Conservation (phyloP, 2,113 vertebrate genomes). For the Ornithorhynchus anatinus region DNA sequence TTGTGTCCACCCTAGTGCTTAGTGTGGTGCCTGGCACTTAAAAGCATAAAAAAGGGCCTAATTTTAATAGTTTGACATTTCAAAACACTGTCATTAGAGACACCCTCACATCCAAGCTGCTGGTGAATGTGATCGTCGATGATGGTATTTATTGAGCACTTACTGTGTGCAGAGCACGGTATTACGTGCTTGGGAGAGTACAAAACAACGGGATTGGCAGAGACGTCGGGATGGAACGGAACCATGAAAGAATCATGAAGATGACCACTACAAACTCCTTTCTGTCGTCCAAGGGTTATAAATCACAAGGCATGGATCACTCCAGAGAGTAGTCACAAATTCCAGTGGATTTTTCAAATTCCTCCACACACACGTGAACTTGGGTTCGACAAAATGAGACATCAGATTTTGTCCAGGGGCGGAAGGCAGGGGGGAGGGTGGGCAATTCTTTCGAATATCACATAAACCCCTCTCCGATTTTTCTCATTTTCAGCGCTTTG, state of each 20-base stretch:
- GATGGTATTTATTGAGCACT: too few relatives aligned
- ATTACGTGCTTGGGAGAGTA: too few relatives aligned
- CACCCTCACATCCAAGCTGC: slow-evolving; percentile 60
- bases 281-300: slow-evolving; percentile 49
- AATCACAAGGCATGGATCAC: slow-evolving; percentile 46
- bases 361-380: slow-evolving; percentile 28
- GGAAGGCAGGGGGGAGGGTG: too few relatives aligned
- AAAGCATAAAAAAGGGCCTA: too few relatives aligned
- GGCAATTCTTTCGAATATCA: too few relatives aligned
- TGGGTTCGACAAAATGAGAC: slow-evolving; percentile 39
- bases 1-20: too few relatives aligned
- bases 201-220: too few relatives aligned
- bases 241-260: slow-evolving; percentile 56
- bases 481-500: too few relatives aligned
- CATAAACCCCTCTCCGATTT: too few relatives aligned
- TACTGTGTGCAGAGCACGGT: too few relatives aligned
- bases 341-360: slow-evolving; percentile 48
- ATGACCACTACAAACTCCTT: slow-evolving; percentile 54
- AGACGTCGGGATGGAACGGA: too few relatives aligned
- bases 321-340: slow-evolving; percentile 25
- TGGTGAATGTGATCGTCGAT: slow-evolving; percentile 63
- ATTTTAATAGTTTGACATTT: slow-evolving; percentile 53
- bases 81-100: slow-evolving; percentile 64
- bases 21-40: too few relatives aligned
- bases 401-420: slow-evolving; percentile 23